Conservation (phyloP, 2,113 vertebrate genomes). For the Muntiacus muntjak region DNA sequence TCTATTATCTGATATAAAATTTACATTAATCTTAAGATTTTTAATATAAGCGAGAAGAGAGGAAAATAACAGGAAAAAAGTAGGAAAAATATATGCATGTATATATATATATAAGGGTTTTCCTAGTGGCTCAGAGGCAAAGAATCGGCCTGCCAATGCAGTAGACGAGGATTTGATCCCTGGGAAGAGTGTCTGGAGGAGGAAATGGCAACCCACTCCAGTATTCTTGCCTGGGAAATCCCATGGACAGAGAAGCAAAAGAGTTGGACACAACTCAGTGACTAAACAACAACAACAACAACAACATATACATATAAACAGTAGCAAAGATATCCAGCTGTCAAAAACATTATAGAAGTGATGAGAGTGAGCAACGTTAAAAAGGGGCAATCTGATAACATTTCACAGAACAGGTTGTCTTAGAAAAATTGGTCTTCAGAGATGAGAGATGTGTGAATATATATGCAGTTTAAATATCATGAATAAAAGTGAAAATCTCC, state of each 20-base stretch:
- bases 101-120: background rate
- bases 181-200: background rate
- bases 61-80: background rate
- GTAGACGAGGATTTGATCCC: background rate
- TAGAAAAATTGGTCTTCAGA: background rate
- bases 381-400: background rate
- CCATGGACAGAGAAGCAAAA: background rate
- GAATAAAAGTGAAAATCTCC: background rate
- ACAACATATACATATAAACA: background rate
- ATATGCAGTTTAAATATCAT: background rate
- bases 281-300: background rate
- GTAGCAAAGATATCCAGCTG: background rate
- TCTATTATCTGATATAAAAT: background rate
- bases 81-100: background rate
- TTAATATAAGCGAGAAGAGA: background rate
- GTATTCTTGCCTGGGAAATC: background rate
- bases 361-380: background rate
- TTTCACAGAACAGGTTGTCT: background rate
- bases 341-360: background rate
- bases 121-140: background rate
- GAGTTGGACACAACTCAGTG: background rate
- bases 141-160: background rate
- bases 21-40: conserved; percentile 1
- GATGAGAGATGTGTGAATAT: background rate
- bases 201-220: background rate